Percentiles rank a stretch among this genome's conserved stretches.
Evolutionary conservation across 1,140 invertebrate species (phyloP).

Genomic region (Halictus rubicundus): DNA sequence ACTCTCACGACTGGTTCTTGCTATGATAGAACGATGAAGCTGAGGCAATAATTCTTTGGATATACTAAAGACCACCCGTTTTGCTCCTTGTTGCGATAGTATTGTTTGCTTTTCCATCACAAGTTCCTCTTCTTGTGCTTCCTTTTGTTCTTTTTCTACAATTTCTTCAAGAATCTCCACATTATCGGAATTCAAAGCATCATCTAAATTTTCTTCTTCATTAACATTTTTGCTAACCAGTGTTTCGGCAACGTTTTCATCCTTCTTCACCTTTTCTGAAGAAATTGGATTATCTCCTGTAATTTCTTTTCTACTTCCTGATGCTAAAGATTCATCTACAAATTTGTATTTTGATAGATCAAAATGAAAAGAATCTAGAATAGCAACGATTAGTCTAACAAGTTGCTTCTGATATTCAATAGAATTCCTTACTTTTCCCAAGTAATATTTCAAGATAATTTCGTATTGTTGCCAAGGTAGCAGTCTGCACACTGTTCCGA

Average conservation of each 20-base stretch:
- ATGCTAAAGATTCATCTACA: constrained; percentile 55
- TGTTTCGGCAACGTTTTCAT: constrained; percentile 69
- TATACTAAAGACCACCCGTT: constrained; percentile 84
- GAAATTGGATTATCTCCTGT: not conserved
- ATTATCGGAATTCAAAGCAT: constrained; percentile 66
- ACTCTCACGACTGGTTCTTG: constrained; percentile 87
- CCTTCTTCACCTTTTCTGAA: constrained; percentile 58
- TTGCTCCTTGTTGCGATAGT: constrained; percentile 87
- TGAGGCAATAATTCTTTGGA: constrained; percentile 83
- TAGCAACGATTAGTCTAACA: constrained; percentile 89
- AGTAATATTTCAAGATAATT: constrained; percentile 88
- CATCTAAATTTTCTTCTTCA: constrained; percentile 68
- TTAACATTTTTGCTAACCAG: constrained; percentile 64
- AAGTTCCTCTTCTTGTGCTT: constrained; percentile 64
- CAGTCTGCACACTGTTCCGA: constrained; percentile 87
- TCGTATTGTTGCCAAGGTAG: constrained; percentile 95
- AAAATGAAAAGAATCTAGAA: constrained; percentile 96
- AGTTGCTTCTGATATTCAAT: constrained; percentile 90
- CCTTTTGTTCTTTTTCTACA: constrained; percentile 60
- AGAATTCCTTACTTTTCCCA: constrained; percentile 86
- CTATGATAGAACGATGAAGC: constrained; percentile 85
- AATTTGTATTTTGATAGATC: constrained; percentile 85
- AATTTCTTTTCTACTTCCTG: not conserved
- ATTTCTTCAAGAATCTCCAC: constrained; percentile 58
- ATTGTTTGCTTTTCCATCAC: constrained; percentile 82